Base-by-base conservation (phyloP, 1,140 invertebrate genomes). In the Pseudomyrmex concolor region DNA sequence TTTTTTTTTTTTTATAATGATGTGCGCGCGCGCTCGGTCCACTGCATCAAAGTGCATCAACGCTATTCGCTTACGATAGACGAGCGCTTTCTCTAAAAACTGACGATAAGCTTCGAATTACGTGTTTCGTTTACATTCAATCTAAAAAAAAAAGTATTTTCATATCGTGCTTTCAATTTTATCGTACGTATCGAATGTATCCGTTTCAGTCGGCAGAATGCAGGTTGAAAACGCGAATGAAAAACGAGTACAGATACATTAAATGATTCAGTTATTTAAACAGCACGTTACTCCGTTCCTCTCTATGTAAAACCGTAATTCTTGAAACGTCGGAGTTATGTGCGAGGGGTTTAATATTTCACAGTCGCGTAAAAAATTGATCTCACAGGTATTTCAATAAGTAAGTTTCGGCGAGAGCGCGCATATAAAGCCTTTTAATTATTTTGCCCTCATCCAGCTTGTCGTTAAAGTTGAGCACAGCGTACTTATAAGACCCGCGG, bases 401-500 rank as follows among this genome's bases (percentile, higher is more conserved):
- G 19, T 66, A 59, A 78, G 54, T 80, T 68, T 70, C 17, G 54
- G 15, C 34, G 34, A 34, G 5, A 34, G 34, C 34, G 34, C 34
- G 34, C 76, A 22, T 70, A 34, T 59, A 80, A 70, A 70, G 51
- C 13, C 43, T 80, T 71, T 80, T 80, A 80, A 80, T 71, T 62
- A 80, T 80, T 80, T 78, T 78, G 43, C 55, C 19, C 43, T 70
- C 15, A 9, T 67, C 54, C 25, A 71, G 19, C 12, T 59, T 55
- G 43, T 25, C 51, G 43, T 70, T 78, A 70, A 78, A 78, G 51
- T 78, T 57, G 64, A 78, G 19, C 45, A 34, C 34, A 43, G 19
- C 13, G 64, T 59, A 78, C 43, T 59, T 68, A 25, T 25, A 34
- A 48, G 51, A n/a, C 45, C 34, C 22, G 19, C 66, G 66, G 66